A percentile compares a stretch with the other conserved stretches of the same genome.
Conservation (phyloP, 2,797 vertebrate species). For the Danio jaintianensis region DNA sequence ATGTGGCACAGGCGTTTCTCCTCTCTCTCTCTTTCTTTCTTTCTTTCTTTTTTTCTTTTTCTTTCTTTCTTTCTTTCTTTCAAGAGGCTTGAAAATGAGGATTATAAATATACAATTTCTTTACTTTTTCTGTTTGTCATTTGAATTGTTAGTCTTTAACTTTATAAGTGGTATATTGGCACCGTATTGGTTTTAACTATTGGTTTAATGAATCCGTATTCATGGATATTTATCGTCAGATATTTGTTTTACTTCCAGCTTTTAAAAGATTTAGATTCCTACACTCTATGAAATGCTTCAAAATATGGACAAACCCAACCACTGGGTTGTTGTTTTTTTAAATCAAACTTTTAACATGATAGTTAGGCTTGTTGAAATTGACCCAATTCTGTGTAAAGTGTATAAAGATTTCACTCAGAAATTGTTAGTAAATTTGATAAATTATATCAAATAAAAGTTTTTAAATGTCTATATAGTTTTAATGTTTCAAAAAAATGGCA, state of each 20-base stretch:
- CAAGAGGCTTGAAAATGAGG: not conserved
- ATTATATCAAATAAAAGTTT: too few relatives aligned
- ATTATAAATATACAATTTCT: not conserved
- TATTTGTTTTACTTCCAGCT: not conserved
- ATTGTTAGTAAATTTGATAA: too few relatives aligned
- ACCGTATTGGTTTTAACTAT: not conserved
- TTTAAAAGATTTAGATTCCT: too few relatives aligned
- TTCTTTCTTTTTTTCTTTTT: not conserved
- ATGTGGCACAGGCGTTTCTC: slow-evolving; percentile 22
- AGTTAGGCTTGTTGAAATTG: too few relatives aligned
- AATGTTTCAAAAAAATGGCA: too few relatives aligned
- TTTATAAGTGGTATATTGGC: not conserved
- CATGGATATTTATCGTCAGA: not conserved
- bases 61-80: not conserved
- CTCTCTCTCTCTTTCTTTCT: not conserved
- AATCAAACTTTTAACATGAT: too few relatives aligned
- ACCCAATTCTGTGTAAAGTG: too few relatives aligned
- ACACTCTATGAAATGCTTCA: too few relatives aligned
- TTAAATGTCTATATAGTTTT: too few relatives aligned
- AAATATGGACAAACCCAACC: too few relatives aligned
- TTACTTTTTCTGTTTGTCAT: not conserved
- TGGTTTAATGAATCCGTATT: not conserved
- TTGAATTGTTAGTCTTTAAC: not conserved
- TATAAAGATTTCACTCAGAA: too few relatives aligned
- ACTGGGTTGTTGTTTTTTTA: too few relatives aligned